These are phyloP conservation scores for Orchesella flavescens DNA, from an alignment of 2,888 invertebrate species.

Conservation along the genomic window DNA sequence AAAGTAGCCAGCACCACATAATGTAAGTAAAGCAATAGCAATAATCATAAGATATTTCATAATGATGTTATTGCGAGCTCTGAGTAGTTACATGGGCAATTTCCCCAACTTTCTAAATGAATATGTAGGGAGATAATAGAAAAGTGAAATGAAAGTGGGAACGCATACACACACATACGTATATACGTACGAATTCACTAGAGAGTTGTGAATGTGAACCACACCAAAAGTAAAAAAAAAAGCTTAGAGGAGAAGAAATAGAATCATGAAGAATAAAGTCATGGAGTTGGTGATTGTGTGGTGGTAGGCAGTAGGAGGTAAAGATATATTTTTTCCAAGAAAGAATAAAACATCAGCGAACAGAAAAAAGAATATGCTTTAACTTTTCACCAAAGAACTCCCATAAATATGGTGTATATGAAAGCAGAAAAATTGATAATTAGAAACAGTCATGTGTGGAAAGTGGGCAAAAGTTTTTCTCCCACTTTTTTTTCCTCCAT, in stretches of 20 bases:
- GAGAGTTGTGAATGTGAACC: neutral
- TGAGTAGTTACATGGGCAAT: constrained; percentile 51
- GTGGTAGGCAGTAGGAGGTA: no score
- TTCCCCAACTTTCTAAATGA: constrained; percentile 58
- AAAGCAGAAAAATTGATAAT: constrained; percentile 53
- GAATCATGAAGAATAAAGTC: constrained; percentile 7
- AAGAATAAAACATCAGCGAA: neutral
- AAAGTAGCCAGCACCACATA: neutral
- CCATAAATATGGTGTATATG: constrained; percentile 17
- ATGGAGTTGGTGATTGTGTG: constrained; percentile 18
- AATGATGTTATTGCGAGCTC: constrained; percentile 56
- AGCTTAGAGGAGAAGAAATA: constrained; percentile 13
- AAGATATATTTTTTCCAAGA: constrained; percentile 5
- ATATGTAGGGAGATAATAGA: constrained; percentile 55
- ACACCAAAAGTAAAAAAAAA: constrained; percentile 7
- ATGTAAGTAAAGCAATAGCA: constrained; percentile 50
- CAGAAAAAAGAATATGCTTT: constrained; percentile 36
- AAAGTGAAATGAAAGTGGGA: constrained; percentile 25
- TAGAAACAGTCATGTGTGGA: constrained; percentile 47
- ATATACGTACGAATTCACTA: neutral
- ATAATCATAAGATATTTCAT: constrained; percentile 60
- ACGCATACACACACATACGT: no score
- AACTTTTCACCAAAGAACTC: constrained; percentile 35
- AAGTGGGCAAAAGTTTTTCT: constrained; percentile 36
- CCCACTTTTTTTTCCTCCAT: neutral